Percentiles rank a stretch among this genome's conserved stretches.
Evolutionary conservation across 2,113 vertebrate species (phyloP).

Genomic region (Xyrauchen texanus): DNA sequence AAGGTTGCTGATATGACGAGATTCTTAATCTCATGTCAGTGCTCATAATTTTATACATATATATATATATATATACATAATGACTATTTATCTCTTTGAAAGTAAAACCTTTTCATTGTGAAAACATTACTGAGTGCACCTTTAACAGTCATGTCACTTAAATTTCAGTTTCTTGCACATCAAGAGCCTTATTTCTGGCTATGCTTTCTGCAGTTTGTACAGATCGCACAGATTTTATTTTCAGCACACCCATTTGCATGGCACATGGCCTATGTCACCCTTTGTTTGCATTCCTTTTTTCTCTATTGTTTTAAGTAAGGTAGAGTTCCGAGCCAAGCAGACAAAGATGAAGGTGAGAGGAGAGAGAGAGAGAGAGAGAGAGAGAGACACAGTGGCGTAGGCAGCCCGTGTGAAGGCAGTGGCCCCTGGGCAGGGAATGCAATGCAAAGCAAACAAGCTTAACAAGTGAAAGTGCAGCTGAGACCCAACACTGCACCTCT

Average conservation of each 20-base stretch:
- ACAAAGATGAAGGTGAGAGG: neutral
- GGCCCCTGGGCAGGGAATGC: slow-evolving; percentile 42
- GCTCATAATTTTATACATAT: no score
- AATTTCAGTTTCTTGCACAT: no score
- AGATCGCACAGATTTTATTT: slow-evolving; percentile 10
- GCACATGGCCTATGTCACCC: neutral
- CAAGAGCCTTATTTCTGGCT: no score
- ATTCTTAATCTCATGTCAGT: no score
- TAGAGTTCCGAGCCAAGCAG: neutral
- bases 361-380: slow-evolving; percentile 12
- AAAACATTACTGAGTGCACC: no score
- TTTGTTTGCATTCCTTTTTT: slow-evolving; percentile 4
- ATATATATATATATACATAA: no score
- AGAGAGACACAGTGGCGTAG: neutral
- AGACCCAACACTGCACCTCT: slow-evolving; percentile 19
- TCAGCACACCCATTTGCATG: slow-evolving; percentile 18
- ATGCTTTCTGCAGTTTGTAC: neutral
- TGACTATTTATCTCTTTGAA: no score
- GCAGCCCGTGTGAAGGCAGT: slow-evolving; percentile 35
- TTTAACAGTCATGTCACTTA: no score
- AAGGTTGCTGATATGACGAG: no score
- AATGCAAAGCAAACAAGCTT: slow-evolving; percentile 47
- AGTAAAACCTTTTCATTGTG: no score
- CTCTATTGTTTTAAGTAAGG: slow-evolving; percentile 2
- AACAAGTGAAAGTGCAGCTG: slow-evolving; percentile 51